phyloP scores from a whole-genome alignment of 2,888 invertebrate genomes.

The Epinotia ramella region DNA sequence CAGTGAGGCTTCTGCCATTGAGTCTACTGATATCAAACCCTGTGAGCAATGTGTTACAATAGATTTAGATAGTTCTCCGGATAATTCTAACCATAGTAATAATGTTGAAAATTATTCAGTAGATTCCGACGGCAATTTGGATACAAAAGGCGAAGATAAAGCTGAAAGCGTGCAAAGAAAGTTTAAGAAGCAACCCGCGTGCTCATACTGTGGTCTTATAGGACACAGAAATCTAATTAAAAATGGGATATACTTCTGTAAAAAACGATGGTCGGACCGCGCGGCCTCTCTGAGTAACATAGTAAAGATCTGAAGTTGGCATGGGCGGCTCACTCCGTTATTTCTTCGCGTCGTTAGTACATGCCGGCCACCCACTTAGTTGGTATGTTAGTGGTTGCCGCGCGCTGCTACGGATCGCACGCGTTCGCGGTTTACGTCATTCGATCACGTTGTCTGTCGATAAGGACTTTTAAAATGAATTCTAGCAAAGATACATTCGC shows the following conservation, averaged over 20 bases:
- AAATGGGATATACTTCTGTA: not conserved
- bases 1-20: not conserved
- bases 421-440: no score
- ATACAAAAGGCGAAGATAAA: not conserved
- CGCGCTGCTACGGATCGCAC: no score
- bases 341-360: no score
- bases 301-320: not conserved
- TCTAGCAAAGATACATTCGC: no score
- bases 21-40: not conserved
- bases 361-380: no score
- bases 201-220: not conserved
- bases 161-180: not conserved
- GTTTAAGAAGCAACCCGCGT: not conserved
- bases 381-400: no score
- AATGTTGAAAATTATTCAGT: no score
- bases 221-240: constrained; percentile 6
- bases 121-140: not conserved
- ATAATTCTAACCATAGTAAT: not conserved
- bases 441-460: no score
- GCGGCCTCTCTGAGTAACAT: not conserved
- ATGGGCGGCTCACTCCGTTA: no score
- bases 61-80: not conserved
- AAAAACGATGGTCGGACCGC: not conserved
- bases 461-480: no score
- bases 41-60: not conserved